A percentile compares a stretch with the other conserved stretches of the same genome.
Conservation (phyloP, 2,797 vertebrate genomes). For the Craterocephalus amniculus region DNA sequence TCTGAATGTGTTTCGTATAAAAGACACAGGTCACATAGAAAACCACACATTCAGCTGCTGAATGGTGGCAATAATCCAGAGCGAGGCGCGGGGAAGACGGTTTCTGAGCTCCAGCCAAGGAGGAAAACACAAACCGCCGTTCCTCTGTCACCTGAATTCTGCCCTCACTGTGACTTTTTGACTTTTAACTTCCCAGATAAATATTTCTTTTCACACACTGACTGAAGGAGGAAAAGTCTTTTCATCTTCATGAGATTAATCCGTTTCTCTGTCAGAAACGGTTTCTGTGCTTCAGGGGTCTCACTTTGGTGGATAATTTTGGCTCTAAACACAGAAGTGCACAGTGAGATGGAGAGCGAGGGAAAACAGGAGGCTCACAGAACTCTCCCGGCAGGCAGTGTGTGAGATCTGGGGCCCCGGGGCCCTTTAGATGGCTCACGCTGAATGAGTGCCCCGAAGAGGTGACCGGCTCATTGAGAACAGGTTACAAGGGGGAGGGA, state of each 20-base stretch:
- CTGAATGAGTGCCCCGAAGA: slow-evolving; percentile 87
- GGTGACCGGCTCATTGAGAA: slow-evolving; percentile 83
- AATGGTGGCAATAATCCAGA: slow-evolving; percentile 15
- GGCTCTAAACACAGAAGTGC: slow-evolving; percentile 39
- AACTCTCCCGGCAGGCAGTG: slow-evolving; percentile 71
- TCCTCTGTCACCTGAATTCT: slow-evolving; percentile 29
- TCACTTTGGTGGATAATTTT: slow-evolving; percentile 54
- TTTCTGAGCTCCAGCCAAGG: slow-evolving; percentile 34
- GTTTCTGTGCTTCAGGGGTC: slow-evolving; percentile 23
- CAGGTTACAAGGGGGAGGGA: slow-evolving; percentile 84
- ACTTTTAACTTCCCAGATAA: slow-evolving; percentile 41
- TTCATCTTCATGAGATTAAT: slow-evolving; percentile 40
- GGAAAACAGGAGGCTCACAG: slow-evolving; percentile 49
- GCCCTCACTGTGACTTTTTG: slow-evolving; percentile 22
- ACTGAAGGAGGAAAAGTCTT: slow-evolving; percentile 27
- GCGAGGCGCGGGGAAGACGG: slow-evolving; percentile 35
- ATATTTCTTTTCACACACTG: slow-evolving; percentile 23
- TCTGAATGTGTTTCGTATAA: background rate
- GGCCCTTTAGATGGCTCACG: slow-evolving; percentile 71
- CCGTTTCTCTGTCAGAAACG: slow-evolving; percentile 33
- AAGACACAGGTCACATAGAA: background rate
- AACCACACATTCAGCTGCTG: background rate
- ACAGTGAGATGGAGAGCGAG: slow-evolving; percentile 13
- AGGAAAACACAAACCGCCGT: slow-evolving; percentile 12
- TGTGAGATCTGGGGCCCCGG: slow-evolving; percentile 86